A percentile compares a stretch with the other conserved stretches of the same genome.
Evolutionary conservation across 2,113 vertebrate species (phyloP).

Genomic region (Chunga burmeisteri): DNA sequence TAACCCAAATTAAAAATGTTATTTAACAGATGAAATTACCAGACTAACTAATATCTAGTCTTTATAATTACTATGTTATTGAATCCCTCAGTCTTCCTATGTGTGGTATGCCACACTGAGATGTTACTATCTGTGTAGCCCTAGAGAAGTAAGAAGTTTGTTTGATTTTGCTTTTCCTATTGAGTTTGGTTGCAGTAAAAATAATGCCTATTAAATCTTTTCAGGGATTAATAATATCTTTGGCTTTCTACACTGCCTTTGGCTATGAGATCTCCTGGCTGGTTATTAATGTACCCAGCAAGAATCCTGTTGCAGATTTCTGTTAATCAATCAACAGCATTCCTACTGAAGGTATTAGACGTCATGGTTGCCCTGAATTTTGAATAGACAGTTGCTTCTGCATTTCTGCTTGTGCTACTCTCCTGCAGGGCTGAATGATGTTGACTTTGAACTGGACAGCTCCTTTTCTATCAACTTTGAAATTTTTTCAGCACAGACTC

Average conservation of each 20-base stretch:
- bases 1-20: not conserved
- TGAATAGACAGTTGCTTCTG: not conserved
- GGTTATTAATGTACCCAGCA: not conserved
- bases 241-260: not conserved
- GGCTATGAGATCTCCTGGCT: not conserved
- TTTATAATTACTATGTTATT: not conserved
- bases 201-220: not conserved
- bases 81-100: not conserved
- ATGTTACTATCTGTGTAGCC: not conserved
- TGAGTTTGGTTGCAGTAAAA: not conserved
- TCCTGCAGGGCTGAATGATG: not conserved
- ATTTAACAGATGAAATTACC: not conserved
- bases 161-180: not conserved
- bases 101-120: not conserved
- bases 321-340: not conserved
- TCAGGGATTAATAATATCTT: not conserved
- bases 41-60: not conserved
- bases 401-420: not conserved
- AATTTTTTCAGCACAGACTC: not conserved
- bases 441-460: constrained; percentile 1
- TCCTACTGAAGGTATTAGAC: not conserved
- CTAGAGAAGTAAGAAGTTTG: not conserved
- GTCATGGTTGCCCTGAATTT: not conserved
- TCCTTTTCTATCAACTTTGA: not conserved
- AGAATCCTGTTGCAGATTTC: not conserved